Evolutionary conservation across 2,797 vertebrate species (phyloP).

Genomic region (Emydoidea blandingii): DNA sequence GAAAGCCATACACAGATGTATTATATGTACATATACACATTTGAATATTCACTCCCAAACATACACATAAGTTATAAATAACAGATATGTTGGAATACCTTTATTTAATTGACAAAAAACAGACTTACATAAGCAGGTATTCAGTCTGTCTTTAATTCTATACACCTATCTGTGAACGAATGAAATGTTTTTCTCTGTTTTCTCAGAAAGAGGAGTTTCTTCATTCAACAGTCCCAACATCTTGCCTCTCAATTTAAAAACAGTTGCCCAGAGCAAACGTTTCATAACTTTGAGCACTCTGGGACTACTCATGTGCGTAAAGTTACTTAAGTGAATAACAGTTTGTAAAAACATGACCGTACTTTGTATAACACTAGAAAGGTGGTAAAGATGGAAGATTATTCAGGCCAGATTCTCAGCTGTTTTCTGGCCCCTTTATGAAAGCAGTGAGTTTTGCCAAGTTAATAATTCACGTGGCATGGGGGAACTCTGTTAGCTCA

Average conservation of each 20-base stretch:
- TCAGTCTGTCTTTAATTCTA: neutral
- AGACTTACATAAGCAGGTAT: neutral
- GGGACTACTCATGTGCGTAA: neutral
- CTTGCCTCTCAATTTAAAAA: neutral
- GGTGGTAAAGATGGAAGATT: neutral
- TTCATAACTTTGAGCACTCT: neutral
- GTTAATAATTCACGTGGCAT: accelerated
- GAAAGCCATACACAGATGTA: neutral
- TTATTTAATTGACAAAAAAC: neutral
- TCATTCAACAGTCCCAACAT: neutral
- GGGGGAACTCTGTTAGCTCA: accelerated
- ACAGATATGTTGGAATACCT: neutral
- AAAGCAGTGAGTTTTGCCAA: neutral
- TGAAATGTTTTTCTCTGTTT: neutral
- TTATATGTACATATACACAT: neutral
- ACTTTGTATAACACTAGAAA: neutral
- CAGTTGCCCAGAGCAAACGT: neutral
- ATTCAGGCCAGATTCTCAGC: neutral
- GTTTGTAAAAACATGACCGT: neutral
- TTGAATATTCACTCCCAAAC: neutral
- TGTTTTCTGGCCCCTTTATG: neutral
- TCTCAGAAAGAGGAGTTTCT: neutral
- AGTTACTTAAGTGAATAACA: neutral
- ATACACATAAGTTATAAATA: neutral
- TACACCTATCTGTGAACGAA: neutral